These are phyloP conservation scores for Ophion obscuratus DNA, from an alignment of 2,888 invertebrate species.

Conservation along the genomic window DNA sequence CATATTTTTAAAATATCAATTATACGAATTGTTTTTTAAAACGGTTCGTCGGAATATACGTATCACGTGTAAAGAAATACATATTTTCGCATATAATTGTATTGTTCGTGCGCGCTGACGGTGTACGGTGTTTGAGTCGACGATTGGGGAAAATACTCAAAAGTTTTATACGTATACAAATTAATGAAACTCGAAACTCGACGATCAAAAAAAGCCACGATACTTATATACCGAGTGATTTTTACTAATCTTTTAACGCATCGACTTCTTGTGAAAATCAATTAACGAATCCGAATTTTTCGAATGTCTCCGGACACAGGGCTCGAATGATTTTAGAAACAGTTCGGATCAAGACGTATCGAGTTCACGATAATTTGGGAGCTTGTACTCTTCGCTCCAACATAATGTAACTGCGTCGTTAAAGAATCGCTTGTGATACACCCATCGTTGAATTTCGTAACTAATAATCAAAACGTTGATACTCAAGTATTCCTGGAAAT, in stretches of 20 bases:
- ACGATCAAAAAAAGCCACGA: neutral
- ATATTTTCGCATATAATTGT: constrained; percentile 4
- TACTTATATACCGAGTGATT: neutral
- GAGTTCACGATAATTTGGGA: neutral
- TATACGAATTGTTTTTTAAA: neutral
- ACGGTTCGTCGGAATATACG: neutral
- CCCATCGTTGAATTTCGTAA: constrained; percentile 19
- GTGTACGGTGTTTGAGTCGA: neutral
- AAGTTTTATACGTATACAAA: neutral
- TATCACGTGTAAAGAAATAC: neutral
- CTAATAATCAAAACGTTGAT: constrained; percentile 20
- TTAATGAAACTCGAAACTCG: neutral
- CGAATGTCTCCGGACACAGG: neutral
- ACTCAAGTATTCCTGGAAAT: neutral
- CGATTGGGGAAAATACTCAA: neutral
- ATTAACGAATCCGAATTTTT: neutral
- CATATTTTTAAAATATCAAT: neutral
- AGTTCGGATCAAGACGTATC: neutral
- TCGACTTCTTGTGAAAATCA: neutral
- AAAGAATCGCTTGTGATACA: constrained; percentile 46
- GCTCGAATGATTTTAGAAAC: neutral
- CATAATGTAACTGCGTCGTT: neutral
- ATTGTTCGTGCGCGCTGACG: neutral
- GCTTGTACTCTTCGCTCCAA: neutral
- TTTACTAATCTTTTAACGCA: neutral